Conservation (phyloP, 2,113 vertebrate species). For the Tetraodon nigroviridis region DNA sequence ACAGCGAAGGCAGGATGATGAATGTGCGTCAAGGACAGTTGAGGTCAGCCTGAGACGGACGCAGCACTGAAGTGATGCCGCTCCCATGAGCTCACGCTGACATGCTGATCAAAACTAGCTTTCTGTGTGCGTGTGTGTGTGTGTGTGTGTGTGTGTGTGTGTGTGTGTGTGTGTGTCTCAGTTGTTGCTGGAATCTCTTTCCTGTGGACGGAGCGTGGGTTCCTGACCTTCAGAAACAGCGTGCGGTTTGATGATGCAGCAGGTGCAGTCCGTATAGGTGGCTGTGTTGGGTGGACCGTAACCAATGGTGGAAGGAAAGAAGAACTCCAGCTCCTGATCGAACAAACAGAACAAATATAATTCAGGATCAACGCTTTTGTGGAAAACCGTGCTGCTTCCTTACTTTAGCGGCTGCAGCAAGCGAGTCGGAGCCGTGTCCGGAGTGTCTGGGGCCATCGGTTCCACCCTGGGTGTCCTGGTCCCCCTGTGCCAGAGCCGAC, state of each 20-base stretch:
- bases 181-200: too few relatives aligned
- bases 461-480: slow-evolving; percentile 80
- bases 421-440: slow-evolving; percentile 84
- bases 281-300: slow-evolving; percentile 85
- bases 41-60: slow-evolving; percentile 57
- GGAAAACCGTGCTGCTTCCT: slow-evolving; percentile 32
- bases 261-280: slow-evolving; percentile 79
- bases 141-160: not conserved
- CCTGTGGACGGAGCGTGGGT: too few relatives aligned
- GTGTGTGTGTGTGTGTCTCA: not conserved
- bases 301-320: slow-evolving; percentile 88
- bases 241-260: slow-evolving; percentile 91
- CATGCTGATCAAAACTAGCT: slow-evolving; percentile 43
- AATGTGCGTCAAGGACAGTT: not conserved
- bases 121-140: not conserved
- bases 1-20: slow-evolving; percentile 18
- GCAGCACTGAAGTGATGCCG: slow-evolving; percentile 36
- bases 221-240: slow-evolving; percentile 82
- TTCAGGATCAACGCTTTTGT: not conserved
- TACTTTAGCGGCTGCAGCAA: slow-evolving; percentile 88
- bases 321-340: slow-evolving; percentile 89
- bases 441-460: slow-evolving; percentile 80
- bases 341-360: not conserved
- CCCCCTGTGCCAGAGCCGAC: slow-evolving; percentile 70
- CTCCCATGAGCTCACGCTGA: slow-evolving; percentile 40